These are phyloP conservation scores for Batillaria attramentaria DNA, from an alignment of 1,140 invertebrate genomes.

Conservation along the genomic window DNA sequence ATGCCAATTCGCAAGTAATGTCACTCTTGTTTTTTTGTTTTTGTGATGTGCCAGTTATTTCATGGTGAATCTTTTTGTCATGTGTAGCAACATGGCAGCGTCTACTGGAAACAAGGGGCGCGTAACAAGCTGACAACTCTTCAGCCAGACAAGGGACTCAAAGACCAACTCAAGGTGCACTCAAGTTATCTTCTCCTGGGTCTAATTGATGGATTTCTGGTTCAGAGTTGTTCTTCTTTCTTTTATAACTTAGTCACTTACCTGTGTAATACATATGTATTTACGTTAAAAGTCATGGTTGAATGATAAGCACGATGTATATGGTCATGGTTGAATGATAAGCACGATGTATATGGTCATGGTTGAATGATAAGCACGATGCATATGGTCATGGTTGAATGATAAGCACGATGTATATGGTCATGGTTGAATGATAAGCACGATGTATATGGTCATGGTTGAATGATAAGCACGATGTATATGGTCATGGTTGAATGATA, in stretches of 20 bases:
- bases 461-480: background rate
- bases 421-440: background rate
- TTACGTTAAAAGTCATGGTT: background rate
- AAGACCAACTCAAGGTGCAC: slow-evolving; percentile 81
- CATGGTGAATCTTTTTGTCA: too few species aligned
- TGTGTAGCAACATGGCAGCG: slow-evolving; percentile 98
- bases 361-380: background rate
- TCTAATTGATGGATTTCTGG: background rate
- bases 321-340: background rate
- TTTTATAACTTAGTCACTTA: background rate
- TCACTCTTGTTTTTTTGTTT: too few species aligned
- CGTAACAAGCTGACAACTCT: slow-evolving; percentile 78
- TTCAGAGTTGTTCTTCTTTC: background rate
- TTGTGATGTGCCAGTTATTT: too few species aligned
- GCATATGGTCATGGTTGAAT: background rate
- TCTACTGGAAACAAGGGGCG: slow-evolving; percentile 91
- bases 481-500: background rate
- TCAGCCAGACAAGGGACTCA: slow-evolving; percentile 83
- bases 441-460: background rate
- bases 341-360: background rate
- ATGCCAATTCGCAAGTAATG: too few species aligned
- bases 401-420: background rate
- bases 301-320: background rate
- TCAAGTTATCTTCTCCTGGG: background rate
- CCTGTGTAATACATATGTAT: background rate